Evolutionary conservation across 2,797 vertebrate species (phyloP).

Genomic region (Pseudochirops cupreus): DNA sequence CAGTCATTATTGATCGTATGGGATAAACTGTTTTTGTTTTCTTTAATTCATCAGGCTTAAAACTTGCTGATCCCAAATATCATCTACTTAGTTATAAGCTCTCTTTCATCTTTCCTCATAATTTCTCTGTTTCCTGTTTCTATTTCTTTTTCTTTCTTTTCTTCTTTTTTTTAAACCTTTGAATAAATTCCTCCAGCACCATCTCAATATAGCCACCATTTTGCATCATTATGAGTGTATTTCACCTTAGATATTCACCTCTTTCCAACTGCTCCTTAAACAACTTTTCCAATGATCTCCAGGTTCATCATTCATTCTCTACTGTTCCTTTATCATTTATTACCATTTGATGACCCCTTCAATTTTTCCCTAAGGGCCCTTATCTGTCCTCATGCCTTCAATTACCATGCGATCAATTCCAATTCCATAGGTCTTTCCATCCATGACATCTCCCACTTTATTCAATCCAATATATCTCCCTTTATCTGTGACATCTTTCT

Average conservation of each 20-base stretch:
- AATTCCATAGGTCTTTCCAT: constrained; percentile 6
- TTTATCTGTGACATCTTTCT: constrained; percentile 34
- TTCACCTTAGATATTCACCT: not conserved
- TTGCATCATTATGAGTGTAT: constrained; percentile 17
- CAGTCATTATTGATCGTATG: not conserved
- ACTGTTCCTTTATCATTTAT: constrained; percentile 24
- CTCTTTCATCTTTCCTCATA: not conserved
- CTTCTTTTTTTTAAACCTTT: not conserved
- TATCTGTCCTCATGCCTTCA: constrained; percentile 41
- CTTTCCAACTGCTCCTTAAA: not conserved
- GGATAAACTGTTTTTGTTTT: constrained; percentile 9
- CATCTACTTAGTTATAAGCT: not conserved
- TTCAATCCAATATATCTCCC: constrained; percentile 28
- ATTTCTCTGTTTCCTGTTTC: not conserved
- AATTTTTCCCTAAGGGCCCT: constrained; percentile 34
- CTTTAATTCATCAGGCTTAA: not conserved
- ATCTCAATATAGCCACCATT: constrained; percentile 4
- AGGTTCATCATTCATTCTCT: not conserved
- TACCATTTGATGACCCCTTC: constrained; percentile 5
- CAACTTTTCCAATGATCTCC: constrained; percentile 26
- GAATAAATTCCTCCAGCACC: not conserved
- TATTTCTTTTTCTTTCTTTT: not conserved
- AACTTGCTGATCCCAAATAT: not conserved
- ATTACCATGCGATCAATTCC: constrained; percentile 40
- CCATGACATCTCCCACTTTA: constrained; percentile 39